These are phyloP conservation scores for Mya arenaria DNA, from an alignment of 1,140 invertebrate species.

Conservation along the genomic window DNA sequence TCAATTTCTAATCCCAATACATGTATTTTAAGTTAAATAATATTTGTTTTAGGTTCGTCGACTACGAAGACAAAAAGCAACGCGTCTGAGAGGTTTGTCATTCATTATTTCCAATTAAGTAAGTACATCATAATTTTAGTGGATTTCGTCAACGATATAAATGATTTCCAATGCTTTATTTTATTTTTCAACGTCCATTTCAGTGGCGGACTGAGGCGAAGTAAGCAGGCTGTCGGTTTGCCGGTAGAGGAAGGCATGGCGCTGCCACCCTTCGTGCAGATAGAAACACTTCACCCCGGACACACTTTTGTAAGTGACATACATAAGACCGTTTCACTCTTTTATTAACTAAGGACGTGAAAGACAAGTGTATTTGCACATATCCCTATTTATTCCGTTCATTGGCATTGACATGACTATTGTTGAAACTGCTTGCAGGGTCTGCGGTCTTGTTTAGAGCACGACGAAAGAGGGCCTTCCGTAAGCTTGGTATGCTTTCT, in stretches of 20 bases:
- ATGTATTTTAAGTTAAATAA: no score
- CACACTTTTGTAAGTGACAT: slow-evolving; percentile 75
- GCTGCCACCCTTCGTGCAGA: slow-evolving; percentile 77
- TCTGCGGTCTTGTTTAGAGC: slow-evolving; percentile 72
- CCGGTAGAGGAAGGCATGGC: slow-evolving; percentile 54
- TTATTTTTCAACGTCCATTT: slow-evolving; percentile 11
- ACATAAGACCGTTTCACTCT: background rate
- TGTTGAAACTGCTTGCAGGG: no score
- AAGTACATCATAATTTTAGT: no score
- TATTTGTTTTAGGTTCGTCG: no score
- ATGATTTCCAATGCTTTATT: background rate
- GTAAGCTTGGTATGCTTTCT: slow-evolving; percentile 72
- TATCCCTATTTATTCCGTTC: background rate
- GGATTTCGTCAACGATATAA: no score
- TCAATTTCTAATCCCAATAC: no score
- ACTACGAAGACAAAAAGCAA: no score
- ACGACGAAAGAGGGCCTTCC: slow-evolving; percentile 73
- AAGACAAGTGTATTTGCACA: background rate
- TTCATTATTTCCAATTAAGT: no score
- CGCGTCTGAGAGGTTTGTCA: no score
- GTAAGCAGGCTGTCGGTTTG: no score
- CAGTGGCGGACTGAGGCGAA: background rate
- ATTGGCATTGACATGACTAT: background rate
- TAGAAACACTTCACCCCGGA: slow-evolving; percentile 76
- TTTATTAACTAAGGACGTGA: background rate